Evolutionary conservation across 1,140 invertebrate genomes (phyloP).

Genomic region (Polypedilum vanderplanki): DNA sequence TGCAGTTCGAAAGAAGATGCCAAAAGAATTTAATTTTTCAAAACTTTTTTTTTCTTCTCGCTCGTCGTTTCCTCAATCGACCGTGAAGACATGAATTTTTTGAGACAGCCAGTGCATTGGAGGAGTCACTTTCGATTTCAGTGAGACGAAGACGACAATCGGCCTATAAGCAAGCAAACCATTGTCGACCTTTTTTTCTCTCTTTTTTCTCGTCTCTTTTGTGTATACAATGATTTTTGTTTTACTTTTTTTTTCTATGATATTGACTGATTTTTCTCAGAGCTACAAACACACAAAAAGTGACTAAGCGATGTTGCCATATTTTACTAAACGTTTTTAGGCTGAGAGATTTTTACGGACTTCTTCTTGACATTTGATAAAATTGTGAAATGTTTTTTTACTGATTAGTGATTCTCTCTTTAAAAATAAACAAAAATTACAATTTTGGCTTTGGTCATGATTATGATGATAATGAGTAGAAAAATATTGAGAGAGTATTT

Average conservation of each 20-base stretch:
- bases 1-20: too few relatives aligned
- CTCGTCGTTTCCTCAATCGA: too few relatives aligned
- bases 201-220: neutral
- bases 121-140: slow-evolving; percentile 21
- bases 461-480: too few relatives aligned
- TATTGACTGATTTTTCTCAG: neutral
- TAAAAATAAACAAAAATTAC: too few relatives aligned
- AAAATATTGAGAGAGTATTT: too few relatives aligned
- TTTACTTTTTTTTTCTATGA: neutral
- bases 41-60: too few relatives aligned
- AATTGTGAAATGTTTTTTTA: too few relatives aligned
- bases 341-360: neutral
- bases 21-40: too few relatives aligned
- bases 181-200: slow-evolving; percentile 24
- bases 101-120: too few relatives aligned
- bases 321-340: neutral
- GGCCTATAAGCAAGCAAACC: neutral
- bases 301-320: neutral
- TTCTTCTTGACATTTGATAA: slow-evolving; percentile 6
- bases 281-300: neutral
- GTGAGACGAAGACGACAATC: neutral
- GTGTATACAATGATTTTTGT: slow-evolving; percentile 19
- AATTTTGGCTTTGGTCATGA: too few relatives aligned
- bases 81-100: too few relatives aligned
- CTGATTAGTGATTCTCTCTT: too few relatives aligned